Evolutionary conservation across 2,113 vertebrate genomes (phyloP), one percentile per base, ranked within the genome.

Genomic region (Pavo muticus): DNA sequence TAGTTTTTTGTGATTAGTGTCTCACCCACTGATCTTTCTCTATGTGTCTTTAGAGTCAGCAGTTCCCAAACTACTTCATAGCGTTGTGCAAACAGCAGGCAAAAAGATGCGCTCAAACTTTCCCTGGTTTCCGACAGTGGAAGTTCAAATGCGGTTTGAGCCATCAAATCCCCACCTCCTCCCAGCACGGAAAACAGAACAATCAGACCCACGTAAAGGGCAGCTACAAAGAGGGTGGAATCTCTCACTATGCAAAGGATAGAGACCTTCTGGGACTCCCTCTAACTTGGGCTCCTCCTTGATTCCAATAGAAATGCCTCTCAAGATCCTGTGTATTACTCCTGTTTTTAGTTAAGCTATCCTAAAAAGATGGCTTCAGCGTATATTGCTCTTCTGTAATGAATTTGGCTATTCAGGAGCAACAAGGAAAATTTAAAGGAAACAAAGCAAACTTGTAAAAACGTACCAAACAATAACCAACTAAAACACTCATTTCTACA

Each of bases 41-140:
- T 7, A 0, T 0, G 2, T 14, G 27, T 3, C 61, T 68, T 39
- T 24, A 2, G 2, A 61, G 56, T 3, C 19, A 2, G 2, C 1
- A 2, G 7, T 20, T 83, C 80, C 56, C 32, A 1, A 27, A 42
- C 20, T 3, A 25, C 6, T 60, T 15, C 37, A 52, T 27, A 65
- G 32, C 32, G 37, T 27, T 16, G 13, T n/a, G 18, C 50, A 64
- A 39, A 78, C 11, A 42, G 3, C 2, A 1, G 37, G 50, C 50
- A 65, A 29, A 0, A 2, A 69, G 42, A 61, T 4, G 0, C 21
- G 10, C 1, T 3, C 17, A 79, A 45, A 32, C 71, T 50, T 68
- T 13, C 25, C 56, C 1, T 2, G 39, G n/a, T 19, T 9, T 68
- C 25, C 39, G 81, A 52, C 32, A 17, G 37, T 8, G 27, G 42